phyloP scores from a whole-genome alignment of 2,113 vertebrate species.

The Albula goreensis region DNA sequence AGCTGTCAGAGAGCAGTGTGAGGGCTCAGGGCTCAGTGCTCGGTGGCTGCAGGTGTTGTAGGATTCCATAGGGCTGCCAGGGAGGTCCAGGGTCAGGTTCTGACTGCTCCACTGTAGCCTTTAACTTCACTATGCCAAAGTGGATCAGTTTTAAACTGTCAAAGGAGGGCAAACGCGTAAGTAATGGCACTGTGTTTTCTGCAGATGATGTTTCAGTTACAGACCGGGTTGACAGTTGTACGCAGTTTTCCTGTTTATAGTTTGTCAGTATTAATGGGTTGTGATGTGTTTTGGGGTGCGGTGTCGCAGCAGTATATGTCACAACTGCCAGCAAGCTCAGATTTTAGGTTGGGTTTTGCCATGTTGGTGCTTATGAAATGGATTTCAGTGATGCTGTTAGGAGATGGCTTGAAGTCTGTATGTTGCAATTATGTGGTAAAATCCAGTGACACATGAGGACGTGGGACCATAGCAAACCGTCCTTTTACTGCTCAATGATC shows the following conservation, averaged over 20 bases:
- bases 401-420: not conserved
- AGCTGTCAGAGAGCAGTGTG: not conserved
- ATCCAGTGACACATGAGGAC: too few species aligned
- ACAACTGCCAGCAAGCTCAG: not conserved
- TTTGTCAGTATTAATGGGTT: not conserved
- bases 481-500: too few species aligned
- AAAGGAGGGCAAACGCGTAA: slow-evolving; percentile 18
- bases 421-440: too few species aligned
- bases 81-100: not conserved
- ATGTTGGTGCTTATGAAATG: not conserved
- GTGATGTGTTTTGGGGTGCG: not conserved
- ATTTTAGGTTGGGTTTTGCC: not conserved
- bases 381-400: not conserved
- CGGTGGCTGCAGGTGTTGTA: slow-evolving; percentile 1
- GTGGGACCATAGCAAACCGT: too few species aligned
- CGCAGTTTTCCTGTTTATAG: not conserved
- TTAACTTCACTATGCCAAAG: slow-evolving; percentile 20
- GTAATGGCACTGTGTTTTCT: slow-evolving; percentile 4
- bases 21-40: not conserved
- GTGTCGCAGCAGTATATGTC: not conserved
- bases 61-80: not conserved
- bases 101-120: not conserved
- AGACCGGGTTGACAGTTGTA: not conserved
- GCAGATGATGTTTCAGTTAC: not conserved
- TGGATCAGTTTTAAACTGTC: slow-evolving; percentile 31